Evolutionary conservation across 1,140 invertebrate species (phyloP), one percentile per base, ranked within the genome.

Genomic region (Drosophila hydei): DNA sequence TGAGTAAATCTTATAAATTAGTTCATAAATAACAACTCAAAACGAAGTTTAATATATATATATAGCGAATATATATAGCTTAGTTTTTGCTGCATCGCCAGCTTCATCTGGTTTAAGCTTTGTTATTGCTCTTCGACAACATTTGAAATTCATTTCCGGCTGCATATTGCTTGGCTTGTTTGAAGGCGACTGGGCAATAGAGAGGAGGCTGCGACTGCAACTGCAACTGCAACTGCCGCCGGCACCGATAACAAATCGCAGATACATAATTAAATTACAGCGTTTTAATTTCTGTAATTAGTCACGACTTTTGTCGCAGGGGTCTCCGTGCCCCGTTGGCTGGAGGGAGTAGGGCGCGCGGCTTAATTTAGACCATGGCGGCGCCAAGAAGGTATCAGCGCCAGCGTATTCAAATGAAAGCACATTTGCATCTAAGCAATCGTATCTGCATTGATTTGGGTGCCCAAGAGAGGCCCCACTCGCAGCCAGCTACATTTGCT

Each of bases 201-300:
- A 55, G 47, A 38, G 45, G 71, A 68, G 33, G 16, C 61, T 62
- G 67, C 33, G 27, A 61, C 30, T 42, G 25, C 65, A 42, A 67
- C 55, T 62, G 65, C 30, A 25, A 60, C 27, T 48, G 27, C 69
- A 50, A 65, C 54, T 69, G 65, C 52, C 50, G 69, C 56, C 68
- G 59, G 51, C 59, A 67, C 55, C 71, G 89, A 90, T 91, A 90
- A 91, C 81, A 81, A 91, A 91, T 89, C 90, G 83, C 75, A 89
- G 90, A 91, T 91, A 91, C 90, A 91, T 91, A 91, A 91, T 91
- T 91, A 91, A 91, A 90, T 91, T 91, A 91, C 90, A 91, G 90
- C 87, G 90, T 91, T 91, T 91, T 90, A 91, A 91, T 91, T 91
- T 91, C 90, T 90, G 90, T 91, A 91, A 91, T 91, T 91, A 91